Evolutionary conservation across 2,888 invertebrate genomes (phyloP), one percentile per base, ranked within the genome.

Genomic region (Sicus ferrugineus): DNA sequence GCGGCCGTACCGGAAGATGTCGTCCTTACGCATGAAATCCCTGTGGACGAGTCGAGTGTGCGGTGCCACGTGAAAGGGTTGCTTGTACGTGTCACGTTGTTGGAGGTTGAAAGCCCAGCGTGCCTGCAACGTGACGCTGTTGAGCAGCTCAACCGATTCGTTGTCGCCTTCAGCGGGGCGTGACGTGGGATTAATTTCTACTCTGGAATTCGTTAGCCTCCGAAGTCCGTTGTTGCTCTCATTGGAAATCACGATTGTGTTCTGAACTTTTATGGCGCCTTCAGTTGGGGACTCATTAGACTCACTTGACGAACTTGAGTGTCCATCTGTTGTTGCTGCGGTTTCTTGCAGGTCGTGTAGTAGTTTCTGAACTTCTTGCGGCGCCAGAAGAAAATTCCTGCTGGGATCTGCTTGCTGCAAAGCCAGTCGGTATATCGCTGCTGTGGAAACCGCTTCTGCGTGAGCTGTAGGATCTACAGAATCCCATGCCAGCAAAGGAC

Each of bases 51-150:
- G 62, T 46, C 72, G 68, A 54, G n/a, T n/a, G n/a, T 73, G 68
- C 11, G 63, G 28, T 2, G 59, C 34, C n/a, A 50, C 46, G 50
- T 72, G 61, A 16, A 77, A 77, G 11, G 50, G 56, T 3, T 67
- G 73, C 23, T 75, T 75, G 31, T 72, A 73, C 4, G 74, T 76
- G 50, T 77, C 77, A 34, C 75, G 77, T 50, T 70, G 72, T 65
- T 76, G 76, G 34, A 77, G 76, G 66, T 75, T 77, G 56, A 73
- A 73, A 6, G 75, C 69, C 77, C 77, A 77, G 26, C 75, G 74
- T 23, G 76, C 69, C 3, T 73, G 71, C 50, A 76, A 42, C 14
- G 73, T 58, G 7, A 75, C 52, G 14, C 67, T 48, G 14, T 65
- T 65, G 16, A 65, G 21, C 7, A 65, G 54, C 2, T 65, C 38